A percentile compares a stretch with the other conserved stretches of the same genome.
These are phyloP conservation scores for Ichneumon xanthorius DNA, from an alignment of 2,888 invertebrate species.

Conservation along the genomic window DNA sequence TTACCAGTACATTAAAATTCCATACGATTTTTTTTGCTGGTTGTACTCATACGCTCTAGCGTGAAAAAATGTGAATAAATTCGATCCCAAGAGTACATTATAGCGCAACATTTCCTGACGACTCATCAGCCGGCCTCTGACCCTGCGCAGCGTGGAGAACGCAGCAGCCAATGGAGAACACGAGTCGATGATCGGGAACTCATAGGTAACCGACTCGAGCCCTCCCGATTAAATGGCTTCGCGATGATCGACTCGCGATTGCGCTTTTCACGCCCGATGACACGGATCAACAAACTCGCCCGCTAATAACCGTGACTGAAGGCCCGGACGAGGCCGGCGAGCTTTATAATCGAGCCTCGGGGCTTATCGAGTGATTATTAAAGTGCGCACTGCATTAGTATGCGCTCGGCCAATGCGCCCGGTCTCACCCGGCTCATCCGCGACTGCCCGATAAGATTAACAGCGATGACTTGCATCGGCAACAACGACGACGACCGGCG, in stretches of 20 bases:
- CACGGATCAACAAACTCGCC: slow-evolving; percentile 59
- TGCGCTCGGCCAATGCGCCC: slow-evolving; percentile 4
- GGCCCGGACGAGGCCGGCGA: slow-evolving; percentile 38
- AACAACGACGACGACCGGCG: slow-evolving; percentile 41
- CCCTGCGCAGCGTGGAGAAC: background rate
- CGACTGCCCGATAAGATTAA: slow-evolving; percentile 56
- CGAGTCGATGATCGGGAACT: background rate
- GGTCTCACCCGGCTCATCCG: background rate
- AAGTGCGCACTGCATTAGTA: slow-evolving; percentile 25
- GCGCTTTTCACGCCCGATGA: slow-evolving; percentile 55
- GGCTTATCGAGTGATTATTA: slow-evolving; percentile 52
- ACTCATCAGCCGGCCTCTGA: background rate
- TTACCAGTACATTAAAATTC: too few species aligned
- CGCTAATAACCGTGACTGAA: slow-evolving; percentile 62
- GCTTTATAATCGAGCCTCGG: slow-evolving; percentile 50
- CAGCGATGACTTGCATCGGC: slow-evolving; percentile 61
- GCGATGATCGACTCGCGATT: slow-evolving; percentile 35
- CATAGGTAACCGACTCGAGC: slow-evolving; percentile 20
- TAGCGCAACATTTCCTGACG: background rate
- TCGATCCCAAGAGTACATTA: background rate
- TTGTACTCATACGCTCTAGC: background rate
- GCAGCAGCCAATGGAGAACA: background rate
- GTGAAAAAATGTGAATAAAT: background rate
- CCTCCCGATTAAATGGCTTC: slow-evolving; percentile 37
- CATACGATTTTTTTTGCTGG: too few species aligned